Evolutionary conservation across 2,888 invertebrate species (phyloP).

Genomic region (Chloroclysta siterata): DNA sequence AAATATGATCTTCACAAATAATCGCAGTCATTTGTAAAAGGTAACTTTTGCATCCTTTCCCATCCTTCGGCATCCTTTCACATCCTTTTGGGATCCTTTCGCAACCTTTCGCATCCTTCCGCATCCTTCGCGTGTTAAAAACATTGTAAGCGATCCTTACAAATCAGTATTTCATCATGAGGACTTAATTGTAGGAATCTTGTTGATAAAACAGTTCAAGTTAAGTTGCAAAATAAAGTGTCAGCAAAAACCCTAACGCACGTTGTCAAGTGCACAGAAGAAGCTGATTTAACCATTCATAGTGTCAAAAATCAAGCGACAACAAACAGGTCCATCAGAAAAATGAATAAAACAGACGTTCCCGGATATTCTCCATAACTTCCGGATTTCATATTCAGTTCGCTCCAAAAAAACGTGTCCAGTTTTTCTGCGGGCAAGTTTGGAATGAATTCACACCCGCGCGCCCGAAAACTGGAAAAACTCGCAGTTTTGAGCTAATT

Average conservation of each 20-base stretch:
- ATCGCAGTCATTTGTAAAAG: too few relatives aligned
- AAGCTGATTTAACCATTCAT: background rate
- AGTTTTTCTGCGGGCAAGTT: conserved; percentile 61
- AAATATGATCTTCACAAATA: too few relatives aligned
- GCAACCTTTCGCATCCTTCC: too few relatives aligned
- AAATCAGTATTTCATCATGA: too few relatives aligned
- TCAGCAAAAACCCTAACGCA: background rate
- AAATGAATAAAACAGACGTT: conserved; percentile 40
- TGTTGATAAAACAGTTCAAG: too few relatives aligned
- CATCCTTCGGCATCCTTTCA: too few relatives aligned
- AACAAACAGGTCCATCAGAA: conserved; percentile 20
- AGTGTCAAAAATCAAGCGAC: conserved; percentile 5
- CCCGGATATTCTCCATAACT: conserved; percentile 46
- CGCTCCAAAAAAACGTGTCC: conserved; percentile 53
- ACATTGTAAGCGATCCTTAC: too few relatives aligned
- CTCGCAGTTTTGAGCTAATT: conserved; percentile 22
- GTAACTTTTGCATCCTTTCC: too few relatives aligned
- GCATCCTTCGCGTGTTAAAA: too few relatives aligned
- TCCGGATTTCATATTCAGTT: conserved; percentile 68
- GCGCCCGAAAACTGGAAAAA: conserved; percentile 26
- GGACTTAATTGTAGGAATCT: too few relatives aligned
- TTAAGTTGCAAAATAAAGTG: background rate
- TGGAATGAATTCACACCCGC: conserved; percentile 63
- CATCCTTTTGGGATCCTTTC: too few relatives aligned
- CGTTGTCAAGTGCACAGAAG: background rate